Base-by-base conservation (phyloP, 2,888 invertebrate genomes). In the Epirrita christyi region DNA sequence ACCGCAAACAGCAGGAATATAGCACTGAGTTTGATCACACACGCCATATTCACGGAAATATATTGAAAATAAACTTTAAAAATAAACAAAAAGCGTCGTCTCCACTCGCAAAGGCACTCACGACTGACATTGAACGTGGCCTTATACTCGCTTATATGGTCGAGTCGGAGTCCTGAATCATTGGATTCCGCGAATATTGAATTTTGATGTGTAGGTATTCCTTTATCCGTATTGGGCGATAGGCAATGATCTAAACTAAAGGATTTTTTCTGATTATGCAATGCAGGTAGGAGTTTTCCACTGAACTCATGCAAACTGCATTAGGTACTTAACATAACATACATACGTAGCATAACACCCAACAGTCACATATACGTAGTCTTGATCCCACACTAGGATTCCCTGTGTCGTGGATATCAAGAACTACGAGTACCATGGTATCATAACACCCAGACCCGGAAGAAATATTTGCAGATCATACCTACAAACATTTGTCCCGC, bases 21-120 rank as follows among this genome's bases (percentile, higher is more conserved):
- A 79, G 83, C 91, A 92, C 91, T 84, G 64, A 92, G 85, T 83
- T 81, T 88, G 56, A 90, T 79, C 82, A 90, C 86, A 67, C 88
- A 87, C 77, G 87, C 80, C 91, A 91, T 90, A 55, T 70, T 68
- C 78, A 72, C 77, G 67, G 62, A 63, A 32, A 32, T 9, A 32
- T 9, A 71, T 71, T 65, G 67, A 76, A 71, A 70, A 67, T 67
- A 66, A 73, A 69, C 67, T 71, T 53, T 66, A 71, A 72, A 70
- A 72, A 68, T 71, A 75, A 75, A 73, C 60, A 65, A 68, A 67
- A 68, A 63, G 67, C 82, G 80, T 78, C 72, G 66, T 72, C 49
- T 70, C 70, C 71, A 73, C 77, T 65, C 82, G 85, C 81, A n/a
- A n/a, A n/a, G n/a, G 78, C 72, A 69, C 68, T 64, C 60, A 67